Evolutionary conservation across 2,113 vertebrate species (phyloP).

Genomic region (Lamprologus speciosus): DNA sequence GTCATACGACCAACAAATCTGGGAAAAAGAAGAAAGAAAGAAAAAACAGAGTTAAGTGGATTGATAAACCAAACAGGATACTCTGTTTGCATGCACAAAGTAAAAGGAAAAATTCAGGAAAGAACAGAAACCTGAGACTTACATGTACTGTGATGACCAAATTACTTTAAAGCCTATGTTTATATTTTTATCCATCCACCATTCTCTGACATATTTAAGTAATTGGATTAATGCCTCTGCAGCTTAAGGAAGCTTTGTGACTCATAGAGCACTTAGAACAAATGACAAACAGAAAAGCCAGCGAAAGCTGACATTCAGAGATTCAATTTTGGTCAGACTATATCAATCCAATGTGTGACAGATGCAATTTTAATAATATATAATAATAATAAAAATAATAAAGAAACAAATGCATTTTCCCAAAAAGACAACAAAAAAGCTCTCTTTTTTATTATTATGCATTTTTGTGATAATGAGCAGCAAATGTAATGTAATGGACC

Average conservation of each 20-base stretch:
- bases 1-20: constrained; percentile 95
- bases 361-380: neutral
- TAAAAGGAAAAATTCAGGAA: neutral
- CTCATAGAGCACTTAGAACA: neutral
- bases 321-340: neutral
- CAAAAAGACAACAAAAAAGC: neutral
- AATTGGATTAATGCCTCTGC: neutral
- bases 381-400: neutral
- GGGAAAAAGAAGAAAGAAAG: neutral
- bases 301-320: neutral
- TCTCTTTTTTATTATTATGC: neutral
- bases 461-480: neutral
- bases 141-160: neutral
- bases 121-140: neutral
- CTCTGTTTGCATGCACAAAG: neutral
- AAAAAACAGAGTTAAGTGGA: neutral
- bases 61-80: neutral
- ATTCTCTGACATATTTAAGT: neutral
- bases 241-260: neutral
- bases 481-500: neutral
- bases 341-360: neutral
- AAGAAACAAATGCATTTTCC: neutral
- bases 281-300: neutral
- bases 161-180: neutral
- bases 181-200: neutral